These are phyloP conservation scores for Noctilio leporinus DNA, from an alignment of 2,113 vertebrate species.

Conservation along the genomic window DNA sequence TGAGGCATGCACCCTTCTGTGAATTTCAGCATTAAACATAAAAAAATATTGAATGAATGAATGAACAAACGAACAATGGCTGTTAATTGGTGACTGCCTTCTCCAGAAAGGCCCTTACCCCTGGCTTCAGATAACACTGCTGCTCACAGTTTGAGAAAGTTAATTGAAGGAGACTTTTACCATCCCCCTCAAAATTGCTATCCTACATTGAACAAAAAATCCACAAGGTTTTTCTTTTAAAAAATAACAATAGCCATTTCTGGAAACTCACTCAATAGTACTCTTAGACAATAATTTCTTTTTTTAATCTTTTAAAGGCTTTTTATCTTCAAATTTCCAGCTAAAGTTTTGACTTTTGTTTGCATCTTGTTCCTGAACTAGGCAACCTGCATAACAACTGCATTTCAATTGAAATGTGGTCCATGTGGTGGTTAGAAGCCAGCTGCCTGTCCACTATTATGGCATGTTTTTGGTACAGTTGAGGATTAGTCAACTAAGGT, in stretches of 20 bases:
- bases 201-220: background rate
- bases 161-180: background rate
- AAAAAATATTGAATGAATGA: background rate
- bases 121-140: background rate
- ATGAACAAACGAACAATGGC: background rate
- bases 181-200: background rate
- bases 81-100: background rate
- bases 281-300: slow-evolving; percentile 21
- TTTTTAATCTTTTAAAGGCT: background rate
- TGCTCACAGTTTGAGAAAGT: background rate
- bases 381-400: slow-evolving; percentile 20
- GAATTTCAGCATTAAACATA: background rate
- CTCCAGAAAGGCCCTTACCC: background rate
- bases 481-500: background rate
- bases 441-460: background rate
- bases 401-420: background rate
- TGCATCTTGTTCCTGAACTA: slow-evolving; percentile 31
- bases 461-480: background rate
- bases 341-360: slow-evolving; percentile 41
- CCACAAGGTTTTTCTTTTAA: background rate
- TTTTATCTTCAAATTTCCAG: slow-evolving; percentile 47
- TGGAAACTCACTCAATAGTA: slow-evolving; percentile 20
- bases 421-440: background rate
- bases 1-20: background rate
- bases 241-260: background rate